These are phyloP conservation scores for Salvelinus alpinus DNA, from an alignment of 2,113 vertebrate species.

Conservation along the genomic window DNA sequence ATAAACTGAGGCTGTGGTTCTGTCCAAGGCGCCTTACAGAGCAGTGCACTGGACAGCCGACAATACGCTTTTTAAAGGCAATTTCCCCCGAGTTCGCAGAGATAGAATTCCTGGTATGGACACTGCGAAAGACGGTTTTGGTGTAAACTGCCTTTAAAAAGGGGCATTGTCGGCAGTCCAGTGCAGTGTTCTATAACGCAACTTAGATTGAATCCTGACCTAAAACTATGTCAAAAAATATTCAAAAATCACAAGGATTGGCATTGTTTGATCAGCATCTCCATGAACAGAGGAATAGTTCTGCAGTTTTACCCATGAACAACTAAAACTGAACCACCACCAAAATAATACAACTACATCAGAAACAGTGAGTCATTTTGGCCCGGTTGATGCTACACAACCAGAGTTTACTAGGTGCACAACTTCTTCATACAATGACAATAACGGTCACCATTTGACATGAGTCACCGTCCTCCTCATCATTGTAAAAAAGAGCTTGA, in stretches of 20 bases:
- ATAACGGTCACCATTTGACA: neutral
- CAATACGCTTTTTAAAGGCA: no score
- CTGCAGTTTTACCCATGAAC: neutral
- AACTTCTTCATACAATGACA: neutral
- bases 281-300: neutral
- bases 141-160: no score
- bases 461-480: neutral
- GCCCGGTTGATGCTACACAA: constrained; percentile 3
- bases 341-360: neutral
- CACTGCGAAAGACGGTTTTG: no score
- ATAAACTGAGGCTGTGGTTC: neutral
- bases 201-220: no score
- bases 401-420: neutral
- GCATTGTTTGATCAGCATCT: neutral
- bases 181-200: no score
- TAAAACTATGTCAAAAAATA: no score
- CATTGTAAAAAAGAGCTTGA: neutral
- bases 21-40: no score
- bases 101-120: no score
- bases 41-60: no score
- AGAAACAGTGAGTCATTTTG: neutral
- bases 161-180: no score
- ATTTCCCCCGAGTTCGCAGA: no score
- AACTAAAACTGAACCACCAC: neutral
- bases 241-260: neutral